Evolutionary conservation across 2,888 invertebrate genomes (phyloP).

Genomic region (Hypomecis atomaria): DNA sequence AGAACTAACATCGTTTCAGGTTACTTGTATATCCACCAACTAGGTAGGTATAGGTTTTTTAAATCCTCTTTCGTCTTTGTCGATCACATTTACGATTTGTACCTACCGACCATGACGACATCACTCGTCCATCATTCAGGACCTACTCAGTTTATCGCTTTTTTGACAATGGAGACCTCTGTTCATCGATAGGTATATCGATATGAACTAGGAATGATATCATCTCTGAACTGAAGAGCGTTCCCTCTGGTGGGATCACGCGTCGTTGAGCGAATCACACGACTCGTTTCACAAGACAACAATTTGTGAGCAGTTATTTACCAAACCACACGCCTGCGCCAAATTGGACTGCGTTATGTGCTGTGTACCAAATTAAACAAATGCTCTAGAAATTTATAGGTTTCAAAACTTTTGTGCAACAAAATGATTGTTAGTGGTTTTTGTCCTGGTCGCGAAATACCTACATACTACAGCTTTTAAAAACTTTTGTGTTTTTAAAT

Average conservation of each 20-base stretch:
- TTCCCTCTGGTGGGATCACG: conserved; percentile 72
- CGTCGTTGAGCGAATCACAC: conserved; percentile 83
- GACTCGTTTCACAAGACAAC: conserved; percentile 85
- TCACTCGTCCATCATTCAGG: neutral
- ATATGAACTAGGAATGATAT: conserved; percentile 24
- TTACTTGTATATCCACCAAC: no score
- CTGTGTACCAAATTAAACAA: neutral
- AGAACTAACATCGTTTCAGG: no score
- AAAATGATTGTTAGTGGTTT: no score
- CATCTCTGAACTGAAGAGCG: conserved; percentile 80
- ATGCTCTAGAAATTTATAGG: neutral
- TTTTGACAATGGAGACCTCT: conserved; percentile 5
- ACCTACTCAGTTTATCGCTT: neutral
- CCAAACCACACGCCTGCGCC: conserved; percentile 72
- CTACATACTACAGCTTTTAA: no score
- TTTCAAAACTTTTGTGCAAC: neutral
- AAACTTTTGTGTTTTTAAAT: no score
- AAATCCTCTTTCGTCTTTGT: no score
- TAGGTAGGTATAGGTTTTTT: no score
- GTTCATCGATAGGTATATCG: conserved; percentile 33
- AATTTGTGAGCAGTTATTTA: conserved; percentile 83
- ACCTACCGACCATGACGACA: neutral
- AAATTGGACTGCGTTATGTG: conserved; percentile 63
- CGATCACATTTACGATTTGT: no score
- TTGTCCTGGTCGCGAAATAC: no score